phyloP scores from a whole-genome alignment of 2,888 invertebrate genomes.

The Callyntrura sp. region DNA sequence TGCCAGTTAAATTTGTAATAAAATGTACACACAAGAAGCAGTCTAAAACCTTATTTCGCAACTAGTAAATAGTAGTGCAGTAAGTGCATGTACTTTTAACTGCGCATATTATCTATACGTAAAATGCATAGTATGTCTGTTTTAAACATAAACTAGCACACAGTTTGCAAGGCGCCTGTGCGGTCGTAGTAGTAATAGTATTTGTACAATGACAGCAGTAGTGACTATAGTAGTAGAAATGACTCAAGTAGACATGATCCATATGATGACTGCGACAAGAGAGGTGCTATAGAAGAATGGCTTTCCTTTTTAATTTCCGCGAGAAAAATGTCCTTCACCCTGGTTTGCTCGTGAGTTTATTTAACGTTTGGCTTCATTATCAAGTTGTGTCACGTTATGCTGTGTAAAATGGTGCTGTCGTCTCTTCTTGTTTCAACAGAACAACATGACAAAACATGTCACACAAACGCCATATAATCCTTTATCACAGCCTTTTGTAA shows the following conservation, averaged over 20 bases:
- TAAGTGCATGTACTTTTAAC: too few relatives aligned
- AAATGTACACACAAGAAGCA: too few relatives aligned
- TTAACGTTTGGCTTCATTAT: conserved; percentile 21
- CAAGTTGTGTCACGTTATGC: not conserved
- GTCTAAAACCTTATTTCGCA: not conserved
- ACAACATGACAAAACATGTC: conserved; percentile 29
- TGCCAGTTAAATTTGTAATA: too few relatives aligned
- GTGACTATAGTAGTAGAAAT: not conserved
- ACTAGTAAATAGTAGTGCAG: not conserved
- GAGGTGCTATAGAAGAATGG: not conserved
- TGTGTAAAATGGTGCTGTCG: not conserved
- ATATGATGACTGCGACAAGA: not conserved
- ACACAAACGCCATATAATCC: conserved; percentile 4
- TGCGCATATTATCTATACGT: not conserved
- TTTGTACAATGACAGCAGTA: not conserved
- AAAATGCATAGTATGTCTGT: not conserved
- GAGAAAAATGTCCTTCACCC: conserved; percentile 69
- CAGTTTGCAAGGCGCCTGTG: not conserved
- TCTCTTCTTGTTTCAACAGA: conserved; percentile 32
- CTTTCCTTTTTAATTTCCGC: conserved; percentile 13
- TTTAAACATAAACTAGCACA: not conserved
- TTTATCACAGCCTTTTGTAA: not conserved
- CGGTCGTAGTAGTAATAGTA: not conserved
- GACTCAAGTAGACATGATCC: not conserved
- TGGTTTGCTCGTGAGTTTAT: not conserved